phyloP scores from a whole-genome alignment of 2,797 vertebrate species.

The Semaprochilodus insignis region DNA sequence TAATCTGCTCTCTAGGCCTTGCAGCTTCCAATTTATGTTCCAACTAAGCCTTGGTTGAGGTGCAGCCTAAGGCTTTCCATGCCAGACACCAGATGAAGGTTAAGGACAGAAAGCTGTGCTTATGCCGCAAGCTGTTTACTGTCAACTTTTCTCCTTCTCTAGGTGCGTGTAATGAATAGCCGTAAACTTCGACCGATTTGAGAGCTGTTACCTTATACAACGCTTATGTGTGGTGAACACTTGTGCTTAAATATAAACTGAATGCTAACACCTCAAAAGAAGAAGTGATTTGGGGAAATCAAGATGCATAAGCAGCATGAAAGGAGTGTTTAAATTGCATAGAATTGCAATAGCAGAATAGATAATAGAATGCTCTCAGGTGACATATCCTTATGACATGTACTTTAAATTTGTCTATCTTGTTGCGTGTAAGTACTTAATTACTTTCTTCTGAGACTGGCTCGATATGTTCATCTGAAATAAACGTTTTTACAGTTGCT shows the following conservation, averaged over 20 bases:
- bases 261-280: constrained; percentile 1
- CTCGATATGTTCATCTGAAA: not conserved
- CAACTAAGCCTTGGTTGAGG: not conserved
- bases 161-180: not conserved
- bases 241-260: not conserved
- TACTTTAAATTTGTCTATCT: not conserved
- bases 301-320: not conserved
- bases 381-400: not conserved
- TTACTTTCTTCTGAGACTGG: not conserved
- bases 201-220: too few relatives aligned
- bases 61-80: not conserved
- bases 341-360: not conserved
- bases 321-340: not conserved
- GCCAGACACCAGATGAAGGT: too few relatives aligned
- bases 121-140: too few relatives aligned
- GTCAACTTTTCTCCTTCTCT: not conserved
- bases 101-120: not conserved
- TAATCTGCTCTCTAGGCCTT: not conserved
- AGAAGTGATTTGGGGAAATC: constrained; percentile 19
- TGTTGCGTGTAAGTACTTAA: too few relatives aligned
- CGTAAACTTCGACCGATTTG: not conserved
- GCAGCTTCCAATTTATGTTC: not conserved
- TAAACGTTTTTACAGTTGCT: not conserved
- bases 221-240: not conserved
- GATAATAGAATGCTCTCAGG: not conserved